Conservation (phyloP, 2,888 invertebrate species). For the Anagyrus pseudococci region DNA sequence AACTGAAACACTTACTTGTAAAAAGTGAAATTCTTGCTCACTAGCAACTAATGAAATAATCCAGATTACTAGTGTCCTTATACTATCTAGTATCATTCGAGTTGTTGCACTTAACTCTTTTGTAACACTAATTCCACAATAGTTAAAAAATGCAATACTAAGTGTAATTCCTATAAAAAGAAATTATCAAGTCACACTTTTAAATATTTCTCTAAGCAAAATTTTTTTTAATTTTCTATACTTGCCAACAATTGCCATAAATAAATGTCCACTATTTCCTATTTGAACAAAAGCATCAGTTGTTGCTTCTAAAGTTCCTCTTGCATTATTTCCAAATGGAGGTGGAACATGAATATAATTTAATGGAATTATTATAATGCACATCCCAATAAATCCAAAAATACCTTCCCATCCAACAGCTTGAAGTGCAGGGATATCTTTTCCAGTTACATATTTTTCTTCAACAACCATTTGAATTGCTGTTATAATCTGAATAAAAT, state of each 20-base stretch:
- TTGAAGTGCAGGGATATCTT: conserved; percentile 87
- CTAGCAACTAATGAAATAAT: conserved; percentile 74
- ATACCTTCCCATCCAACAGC: conserved; percentile 94
- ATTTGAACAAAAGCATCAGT: conserved; percentile 87
- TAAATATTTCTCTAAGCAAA: not conserved
- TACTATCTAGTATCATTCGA: conserved; percentile 86
- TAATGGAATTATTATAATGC: conserved; percentile 75
- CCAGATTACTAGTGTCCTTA: conserved; percentile 94
- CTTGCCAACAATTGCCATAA: conserved; percentile 71
- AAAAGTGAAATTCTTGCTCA: conserved; percentile 83
- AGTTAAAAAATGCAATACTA: conserved; percentile 93
- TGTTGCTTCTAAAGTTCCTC: conserved; percentile 81
- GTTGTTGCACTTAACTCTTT: conserved; percentile 94
- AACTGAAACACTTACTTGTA: conserved; percentile 65
- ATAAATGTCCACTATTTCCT: conserved; percentile 68
- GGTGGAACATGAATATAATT: conserved; percentile 79
- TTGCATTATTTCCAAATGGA: conserved; percentile 79
- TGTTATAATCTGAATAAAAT: conserved; percentile 78
- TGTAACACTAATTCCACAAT: conserved; percentile 88
- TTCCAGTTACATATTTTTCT: conserved; percentile 84
- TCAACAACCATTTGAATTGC: conserved; percentile 94
- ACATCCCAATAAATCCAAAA: conserved; percentile 73
- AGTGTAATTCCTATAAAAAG: conserved; percentile 79
- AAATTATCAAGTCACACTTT: conserved; percentile 44
- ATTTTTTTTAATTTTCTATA: not conserved